A percentile compares a stretch with the other conserved stretches of the same genome.
phyloP scores from a whole-genome alignment of 2,113 vertebrate species.

The Rhinogobius similis region DNA sequence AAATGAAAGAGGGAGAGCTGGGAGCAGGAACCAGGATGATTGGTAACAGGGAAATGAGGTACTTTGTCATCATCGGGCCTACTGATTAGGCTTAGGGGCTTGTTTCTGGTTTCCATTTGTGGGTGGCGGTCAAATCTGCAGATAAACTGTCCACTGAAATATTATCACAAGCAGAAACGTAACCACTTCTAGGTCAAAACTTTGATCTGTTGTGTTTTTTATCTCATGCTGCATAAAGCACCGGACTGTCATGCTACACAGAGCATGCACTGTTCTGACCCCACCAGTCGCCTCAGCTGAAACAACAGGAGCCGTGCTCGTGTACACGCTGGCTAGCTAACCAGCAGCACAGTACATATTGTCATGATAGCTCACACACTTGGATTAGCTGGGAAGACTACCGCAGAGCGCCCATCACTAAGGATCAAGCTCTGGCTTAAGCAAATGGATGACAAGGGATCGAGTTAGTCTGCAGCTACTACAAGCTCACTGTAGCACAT shows the following conservation, averaged over 20 bases:
- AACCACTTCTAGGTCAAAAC: conserved; percentile 7
- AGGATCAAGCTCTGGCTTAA: conserved; percentile 69
- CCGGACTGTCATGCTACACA: conserved; percentile 17
- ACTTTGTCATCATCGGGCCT: conserved; percentile 67
- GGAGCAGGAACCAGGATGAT: conserved; percentile 55
- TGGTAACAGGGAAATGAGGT: conserved; percentile 71
- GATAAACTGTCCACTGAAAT: conserved; percentile 51
- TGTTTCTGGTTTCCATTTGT: neutral
- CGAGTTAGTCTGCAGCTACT: conserved; percentile 57
- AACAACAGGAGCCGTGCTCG: conserved; percentile 39
- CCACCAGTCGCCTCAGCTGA: conserved; percentile 19
- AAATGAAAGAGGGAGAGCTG: conserved; percentile 69
- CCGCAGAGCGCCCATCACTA: conserved; percentile 66
- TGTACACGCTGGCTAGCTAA: conserved; percentile 29
- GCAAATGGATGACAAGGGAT: conserved; percentile 74
- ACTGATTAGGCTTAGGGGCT: conserved; percentile 59
- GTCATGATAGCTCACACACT: conserved; percentile 49
- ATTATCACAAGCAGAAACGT: conserved; percentile 30
- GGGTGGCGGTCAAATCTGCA: conserved; percentile 43
- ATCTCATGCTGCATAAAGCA: conserved; percentile 11
- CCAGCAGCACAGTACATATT: conserved; percentile 30
- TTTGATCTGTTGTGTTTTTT: conserved; percentile 8
- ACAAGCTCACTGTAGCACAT: conserved; percentile 64
- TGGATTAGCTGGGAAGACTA: conserved; percentile 64
- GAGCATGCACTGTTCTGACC: neutral